phyloP scores from a whole-genome alignment of 2,888 invertebrate genomes.

The Prosapia bicincta region DNA sequence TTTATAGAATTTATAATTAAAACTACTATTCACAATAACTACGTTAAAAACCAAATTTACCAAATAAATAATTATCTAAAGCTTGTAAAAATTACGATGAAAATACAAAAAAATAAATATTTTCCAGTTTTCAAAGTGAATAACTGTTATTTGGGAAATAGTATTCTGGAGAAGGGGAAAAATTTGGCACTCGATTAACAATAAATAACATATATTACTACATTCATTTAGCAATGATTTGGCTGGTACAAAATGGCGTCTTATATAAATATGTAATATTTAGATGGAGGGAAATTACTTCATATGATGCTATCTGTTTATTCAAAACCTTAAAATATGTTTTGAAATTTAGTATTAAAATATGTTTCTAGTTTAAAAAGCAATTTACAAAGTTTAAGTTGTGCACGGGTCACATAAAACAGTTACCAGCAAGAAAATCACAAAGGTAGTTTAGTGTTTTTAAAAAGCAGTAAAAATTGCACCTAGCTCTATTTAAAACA shows the following conservation, averaged over 20 bases:
- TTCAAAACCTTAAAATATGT: background rate
- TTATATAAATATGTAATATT: background rate
- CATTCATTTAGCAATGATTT: background rate
- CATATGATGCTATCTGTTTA: background rate
- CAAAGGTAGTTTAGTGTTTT: background rate
- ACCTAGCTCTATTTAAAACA: background rate
- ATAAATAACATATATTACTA: background rate
- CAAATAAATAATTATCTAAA: background rate
- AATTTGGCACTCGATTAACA: background rate
- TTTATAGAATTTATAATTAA: background rate
- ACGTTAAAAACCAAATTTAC: background rate
- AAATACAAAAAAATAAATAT: background rate
- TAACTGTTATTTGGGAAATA: background rate
- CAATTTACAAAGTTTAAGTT: constrained; percentile 14
- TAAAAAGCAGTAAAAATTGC: background rate
- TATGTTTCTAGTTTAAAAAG: constrained; percentile 14
- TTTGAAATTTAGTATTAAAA: background rate
- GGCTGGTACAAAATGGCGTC: background rate
- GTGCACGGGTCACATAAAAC: background rate
- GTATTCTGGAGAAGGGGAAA: background rate
- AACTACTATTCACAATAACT: background rate
- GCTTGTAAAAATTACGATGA: background rate
- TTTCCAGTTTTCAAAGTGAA: background rate
- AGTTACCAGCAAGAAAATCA: background rate
- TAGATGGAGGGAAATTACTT: background rate